Percentiles rank a stretch among this genome's conserved stretches.
These are phyloP conservation scores for Crenichthys baileyi DNA, from an alignment of 2,797 vertebrate genomes.

Conservation along the genomic window DNA sequence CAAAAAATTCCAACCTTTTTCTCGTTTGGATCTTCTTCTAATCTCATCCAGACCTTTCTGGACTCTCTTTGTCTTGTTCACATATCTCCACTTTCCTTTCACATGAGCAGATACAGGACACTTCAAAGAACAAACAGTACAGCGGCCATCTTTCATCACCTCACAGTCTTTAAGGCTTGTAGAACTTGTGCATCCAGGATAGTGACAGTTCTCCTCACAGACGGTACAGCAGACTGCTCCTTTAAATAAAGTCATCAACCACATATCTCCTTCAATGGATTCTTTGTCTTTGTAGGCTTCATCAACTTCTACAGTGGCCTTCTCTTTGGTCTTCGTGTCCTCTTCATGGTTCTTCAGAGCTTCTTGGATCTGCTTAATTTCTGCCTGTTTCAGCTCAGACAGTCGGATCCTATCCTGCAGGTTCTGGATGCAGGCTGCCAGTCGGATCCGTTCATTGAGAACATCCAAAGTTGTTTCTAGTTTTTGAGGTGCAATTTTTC, in stretches of 20 bases:
- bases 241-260: not conserved
- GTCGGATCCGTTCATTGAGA: not conserved
- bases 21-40: not conserved
- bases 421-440: not conserved
- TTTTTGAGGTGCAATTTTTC: not conserved
- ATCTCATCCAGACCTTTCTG: fast-evolving
- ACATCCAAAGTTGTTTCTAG: not conserved
- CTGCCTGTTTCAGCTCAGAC: not conserved
- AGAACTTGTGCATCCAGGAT: conserved; percentile 2
- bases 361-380: not conserved
- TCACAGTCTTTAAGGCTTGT: not conserved
- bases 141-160: conserved; percentile 4
- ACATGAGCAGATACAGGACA: not conserved
- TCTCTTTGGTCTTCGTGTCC: not conserved
- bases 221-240: not conserved
- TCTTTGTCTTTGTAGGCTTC: not conserved
- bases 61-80: conserved; percentile 13
- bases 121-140: not conserved
- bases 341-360: not conserved
- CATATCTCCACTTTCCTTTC: not conserved
- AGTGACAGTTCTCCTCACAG: conserved; percentile 21
- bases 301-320: not conserved
- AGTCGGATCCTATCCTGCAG: not conserved
- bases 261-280: not conserved
- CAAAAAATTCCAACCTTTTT: not conserved